Percentiles rank a stretch among this genome's conserved stretches.
Conservation (phyloP, 1,140 invertebrate species). For the Aphaenogaster ashmeadi region DNA sequence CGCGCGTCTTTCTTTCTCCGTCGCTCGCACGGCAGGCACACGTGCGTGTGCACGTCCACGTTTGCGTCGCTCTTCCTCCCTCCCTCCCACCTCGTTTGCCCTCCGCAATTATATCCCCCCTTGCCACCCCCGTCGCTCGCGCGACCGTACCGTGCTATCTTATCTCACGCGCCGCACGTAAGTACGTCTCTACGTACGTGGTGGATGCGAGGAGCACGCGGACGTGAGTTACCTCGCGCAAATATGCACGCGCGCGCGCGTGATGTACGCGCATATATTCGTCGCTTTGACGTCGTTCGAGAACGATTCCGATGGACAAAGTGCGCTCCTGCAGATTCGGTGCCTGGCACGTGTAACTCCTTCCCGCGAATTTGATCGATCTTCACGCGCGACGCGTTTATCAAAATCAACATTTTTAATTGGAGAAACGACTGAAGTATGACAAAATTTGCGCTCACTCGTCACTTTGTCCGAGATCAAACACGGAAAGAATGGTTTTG, state of each 20-base stretch:
- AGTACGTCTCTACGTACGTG: slow-evolving; percentile 72
- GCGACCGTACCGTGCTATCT: slow-evolving; percentile 71
- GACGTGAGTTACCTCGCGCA: slow-evolving; percentile 70
- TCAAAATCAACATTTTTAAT: neutral
- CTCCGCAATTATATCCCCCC: slow-evolving; percentile 75
- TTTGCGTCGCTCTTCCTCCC: slow-evolving; percentile 46
- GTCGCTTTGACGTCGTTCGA: slow-evolving; percentile 9
- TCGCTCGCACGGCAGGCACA: slow-evolving; percentile 24
- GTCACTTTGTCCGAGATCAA: neutral
- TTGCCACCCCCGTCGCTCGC: slow-evolving; percentile 38
- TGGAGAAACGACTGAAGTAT: neutral
- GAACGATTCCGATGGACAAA: slow-evolving; percentile 38
- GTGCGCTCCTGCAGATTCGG: neutral
- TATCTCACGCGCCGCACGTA: slow-evolving; percentile 75
- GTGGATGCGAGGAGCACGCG: slow-evolving; percentile 68
- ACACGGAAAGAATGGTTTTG: no score
- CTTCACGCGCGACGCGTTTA: neutral
- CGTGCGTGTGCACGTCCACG: slow-evolving; percentile 37
- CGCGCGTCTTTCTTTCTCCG: slow-evolving; percentile 79
- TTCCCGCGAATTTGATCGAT: neutral
- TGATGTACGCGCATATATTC: slow-evolving; percentile 50
- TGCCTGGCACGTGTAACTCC: neutral
- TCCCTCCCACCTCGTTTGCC: slow-evolving; percentile 49
- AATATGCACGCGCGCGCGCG: slow-evolving; percentile 59
- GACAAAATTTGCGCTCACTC: neutral